Percentiles rank a stretch among this genome's conserved stretches.
phyloP scores from a whole-genome alignment of 2,888 invertebrate species.

The Pterobdella sp. region DNA sequence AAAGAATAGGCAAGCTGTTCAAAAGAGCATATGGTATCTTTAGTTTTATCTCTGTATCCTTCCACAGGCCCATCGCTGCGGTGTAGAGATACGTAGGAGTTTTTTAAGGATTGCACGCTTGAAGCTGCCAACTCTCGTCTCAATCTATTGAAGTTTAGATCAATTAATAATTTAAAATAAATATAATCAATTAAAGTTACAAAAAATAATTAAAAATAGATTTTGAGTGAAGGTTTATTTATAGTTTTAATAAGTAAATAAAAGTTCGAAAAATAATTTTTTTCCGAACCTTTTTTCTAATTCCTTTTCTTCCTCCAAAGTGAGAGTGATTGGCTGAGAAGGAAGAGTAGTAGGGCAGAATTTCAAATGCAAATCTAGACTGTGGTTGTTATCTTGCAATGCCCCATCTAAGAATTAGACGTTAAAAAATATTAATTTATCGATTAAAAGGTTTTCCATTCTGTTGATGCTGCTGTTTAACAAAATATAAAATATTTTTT shows the following conservation, averaged over 20 bases:
- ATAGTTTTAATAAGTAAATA: too few relatives aligned
- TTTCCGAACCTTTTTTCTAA: neutral
- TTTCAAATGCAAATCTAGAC: slow-evolving; percentile 4
- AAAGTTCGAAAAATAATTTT: too few relatives aligned
- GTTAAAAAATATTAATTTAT: too few relatives aligned
- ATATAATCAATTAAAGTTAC: too few relatives aligned
- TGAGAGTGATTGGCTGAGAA: neutral
- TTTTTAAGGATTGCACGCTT: neutral
- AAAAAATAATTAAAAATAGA: too few relatives aligned
- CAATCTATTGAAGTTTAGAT: neutral
- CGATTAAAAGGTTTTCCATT: too few relatives aligned
- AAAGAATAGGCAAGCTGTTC: neutral
- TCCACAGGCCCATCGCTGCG: neutral
- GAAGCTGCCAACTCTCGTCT: neutral
- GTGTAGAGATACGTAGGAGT: neutral
- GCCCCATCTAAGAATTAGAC: too few relatives aligned
- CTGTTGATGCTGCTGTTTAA: too few relatives aligned
- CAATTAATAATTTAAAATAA: too few relatives aligned
- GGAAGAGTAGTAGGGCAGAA: neutral
- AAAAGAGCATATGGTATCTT: neutral
- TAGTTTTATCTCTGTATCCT: neutral
- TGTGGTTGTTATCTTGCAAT: slow-evolving; percentile 3
- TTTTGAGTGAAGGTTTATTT: too few relatives aligned
- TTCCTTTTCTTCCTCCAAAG: slow-evolving; percentile 6
- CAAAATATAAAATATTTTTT: too few relatives aligned